Percentiles rank a stretch among this genome's conserved stretches.
Evolutionary conservation across 2,888 invertebrate species (phyloP).

Genomic region (Spisula subtruncata): DNA sequence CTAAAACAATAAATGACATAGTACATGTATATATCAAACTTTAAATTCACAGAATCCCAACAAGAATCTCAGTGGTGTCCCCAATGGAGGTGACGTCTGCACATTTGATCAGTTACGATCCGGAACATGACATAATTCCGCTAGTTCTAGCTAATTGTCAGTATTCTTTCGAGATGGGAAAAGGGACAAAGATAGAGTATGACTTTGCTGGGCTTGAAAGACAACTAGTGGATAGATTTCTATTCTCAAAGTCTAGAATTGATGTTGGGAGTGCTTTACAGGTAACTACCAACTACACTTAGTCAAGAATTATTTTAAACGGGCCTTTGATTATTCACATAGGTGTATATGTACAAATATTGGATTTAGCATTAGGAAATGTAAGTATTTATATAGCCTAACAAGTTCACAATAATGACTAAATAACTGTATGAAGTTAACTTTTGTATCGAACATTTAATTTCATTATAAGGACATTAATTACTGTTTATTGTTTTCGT

Average conservation of each 20-base stretch:
- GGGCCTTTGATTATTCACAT: too few relatives aligned
- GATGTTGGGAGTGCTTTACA: constrained; percentile 55
- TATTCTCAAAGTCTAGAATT: constrained; percentile 71
- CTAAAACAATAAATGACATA: too few relatives aligned
- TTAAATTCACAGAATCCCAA: neutral
- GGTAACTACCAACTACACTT: constrained; percentile 33
- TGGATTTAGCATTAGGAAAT: too few relatives aligned
- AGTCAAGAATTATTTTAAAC: too few relatives aligned
- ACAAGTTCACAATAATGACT: too few relatives aligned
- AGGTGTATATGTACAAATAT: too few relatives aligned
- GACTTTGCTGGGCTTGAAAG: constrained; percentile 77
- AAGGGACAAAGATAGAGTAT: constrained; percentile 76
- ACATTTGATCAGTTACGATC: constrained; percentile 76
- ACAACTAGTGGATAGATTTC: constrained; percentile 77
- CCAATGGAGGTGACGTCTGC: constrained; percentile 69
- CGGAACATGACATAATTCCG: constrained; percentile 78
- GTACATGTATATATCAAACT: too few relatives aligned
- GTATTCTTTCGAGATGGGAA: constrained; percentile 78
- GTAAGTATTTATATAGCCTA: too few relatives aligned
- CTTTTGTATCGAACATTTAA: too few relatives aligned
- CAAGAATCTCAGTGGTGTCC: constrained; percentile 47
- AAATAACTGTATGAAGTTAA: too few relatives aligned
- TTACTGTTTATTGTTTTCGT: neutral
- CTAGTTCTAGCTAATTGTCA: constrained; percentile 80
- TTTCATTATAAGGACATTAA: neutral